A percentile compares a stretch with the other conserved stretches of the same genome.
phyloP scores from a whole-genome alignment of 2,888 invertebrate species.

The Crepidodera aurea region DNA sequence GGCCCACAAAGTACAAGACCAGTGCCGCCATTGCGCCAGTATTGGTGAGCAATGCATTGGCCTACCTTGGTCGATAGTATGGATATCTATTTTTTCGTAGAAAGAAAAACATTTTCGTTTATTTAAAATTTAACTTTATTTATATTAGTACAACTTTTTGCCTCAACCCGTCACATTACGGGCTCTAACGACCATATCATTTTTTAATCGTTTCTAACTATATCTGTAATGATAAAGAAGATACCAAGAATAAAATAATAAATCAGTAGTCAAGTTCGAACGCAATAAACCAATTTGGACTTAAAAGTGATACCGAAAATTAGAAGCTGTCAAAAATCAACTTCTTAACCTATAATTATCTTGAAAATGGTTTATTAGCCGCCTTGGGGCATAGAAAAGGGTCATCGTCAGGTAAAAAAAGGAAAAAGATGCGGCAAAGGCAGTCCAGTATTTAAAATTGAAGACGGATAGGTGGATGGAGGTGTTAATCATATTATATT shows the following conservation, averaged over 20 bases:
- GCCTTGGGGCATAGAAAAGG: neutral
- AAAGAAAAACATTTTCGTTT: no score
- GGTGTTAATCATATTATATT: no score
- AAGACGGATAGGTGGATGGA: no score
- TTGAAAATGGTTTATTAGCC: neutral
- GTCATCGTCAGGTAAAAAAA: constrained; percentile 2
- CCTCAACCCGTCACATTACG: neutral
- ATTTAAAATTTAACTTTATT: no score
- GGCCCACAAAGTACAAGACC: no score
- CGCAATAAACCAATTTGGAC: constrained; percentile 35
- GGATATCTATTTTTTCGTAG: no score
- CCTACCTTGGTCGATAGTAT: no score
- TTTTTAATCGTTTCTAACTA: neutral
- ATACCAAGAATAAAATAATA: constrained; percentile 31
- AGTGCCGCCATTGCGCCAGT: no score
- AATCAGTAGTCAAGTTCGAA: constrained; percentile 28
- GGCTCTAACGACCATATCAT: neutral
- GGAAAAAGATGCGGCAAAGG: no score
- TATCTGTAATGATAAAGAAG: neutral
- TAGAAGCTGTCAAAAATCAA: constrained; percentile 35
- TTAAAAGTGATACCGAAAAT: constrained; percentile 34
- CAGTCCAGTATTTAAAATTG: no score
- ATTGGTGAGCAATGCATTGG: no score
- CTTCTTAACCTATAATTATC: constrained; percentile 29
- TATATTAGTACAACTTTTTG: no score